Conservation (phyloP, 2,888 invertebrate genomes). For the Lamellibrachia satsuma region DNA sequence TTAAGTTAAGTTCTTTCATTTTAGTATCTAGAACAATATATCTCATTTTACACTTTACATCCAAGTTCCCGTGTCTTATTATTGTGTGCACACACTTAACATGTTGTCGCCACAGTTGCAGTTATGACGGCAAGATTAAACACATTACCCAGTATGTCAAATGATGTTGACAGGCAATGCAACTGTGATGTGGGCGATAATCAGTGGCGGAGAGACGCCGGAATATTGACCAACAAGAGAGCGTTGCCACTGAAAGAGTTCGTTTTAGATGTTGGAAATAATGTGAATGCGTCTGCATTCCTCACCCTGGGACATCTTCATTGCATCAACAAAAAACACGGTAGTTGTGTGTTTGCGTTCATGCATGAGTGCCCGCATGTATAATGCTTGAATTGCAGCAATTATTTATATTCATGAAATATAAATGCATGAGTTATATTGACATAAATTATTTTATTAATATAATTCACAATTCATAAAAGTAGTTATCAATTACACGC, state of each 20-base stretch:
- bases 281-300: conserved; percentile 33
- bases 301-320: conserved; percentile 52
- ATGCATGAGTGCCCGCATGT: not conserved
- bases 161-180: conserved; percentile 41
- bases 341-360: conserved; percentile 40
- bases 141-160: not conserved
- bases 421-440: too few relatives aligned
- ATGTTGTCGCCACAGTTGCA: too few relatives aligned
- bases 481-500: too few relatives aligned
- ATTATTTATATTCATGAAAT: too few relatives aligned
- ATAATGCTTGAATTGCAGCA: not conserved
- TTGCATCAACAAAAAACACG: conserved; percentile 47
- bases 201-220: conserved; percentile 48
- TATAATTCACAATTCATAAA: too few relatives aligned
- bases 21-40: too few relatives aligned
- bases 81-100: too few relatives aligned
- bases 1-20: too few relatives aligned
- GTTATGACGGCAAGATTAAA: too few relatives aligned
- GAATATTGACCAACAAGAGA: conserved; percentile 44
- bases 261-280: conserved; percentile 28
- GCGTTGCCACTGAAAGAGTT: conserved; percentile 49
- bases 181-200: conserved; percentile 53
- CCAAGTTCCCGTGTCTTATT: too few relatives aligned
- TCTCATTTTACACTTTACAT: too few relatives aligned
- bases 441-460: too few relatives aligned